Evolutionary conservation across 2,113 vertebrate species (phyloP), one percentile per base, ranked within the genome.

Genomic region (Nothoprocta pentlandii): DNA sequence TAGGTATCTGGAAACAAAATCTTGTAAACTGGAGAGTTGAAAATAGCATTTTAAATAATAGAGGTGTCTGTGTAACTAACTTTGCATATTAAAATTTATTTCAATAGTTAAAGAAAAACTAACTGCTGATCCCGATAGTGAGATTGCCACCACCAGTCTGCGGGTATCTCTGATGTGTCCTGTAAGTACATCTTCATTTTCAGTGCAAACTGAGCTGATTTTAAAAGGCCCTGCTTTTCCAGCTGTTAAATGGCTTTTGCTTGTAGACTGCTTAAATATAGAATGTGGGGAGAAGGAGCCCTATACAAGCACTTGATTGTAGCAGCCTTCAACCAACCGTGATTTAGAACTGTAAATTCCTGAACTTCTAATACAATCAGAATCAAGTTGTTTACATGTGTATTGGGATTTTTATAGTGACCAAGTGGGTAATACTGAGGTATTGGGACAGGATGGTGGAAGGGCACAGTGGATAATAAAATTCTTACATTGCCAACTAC

Each of bases 101-200:
- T 91, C 77, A 96, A 99, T 59, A 97, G 99, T 99, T 94, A 99
- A 99, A 98, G 99, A 99, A 97, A 99, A 99, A 94, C 97, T 99
- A 56, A 99, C 99, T 9, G 99, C 99, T 71, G 99, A 99, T 95
- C 99, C 99, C 36, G 99, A 99, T 92, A 99, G 99, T 74, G 99
- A 99, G 97, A 98, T 99, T 67, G 99, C 99, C 53, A 99, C 99
- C 46, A 99, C 99, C 41, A 99, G 99, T 82, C 99, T 99, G 47
- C 97, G 99, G 11, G 99, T 99, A 5, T 99, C 99, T 44, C 97
- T 99, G n/a, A 99, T 99, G 98, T 99, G 99, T 94, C 99, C 99
- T 93, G 99, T 99, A 98, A 99, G 98, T 98, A 23, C n/a, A 6
- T 63, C 66, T 63, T 63, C 10, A 21, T 39, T 26, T 56, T 3